Conservation (phyloP, 2,797 vertebrate species). For the Scomberomorus guttatus region DNA sequence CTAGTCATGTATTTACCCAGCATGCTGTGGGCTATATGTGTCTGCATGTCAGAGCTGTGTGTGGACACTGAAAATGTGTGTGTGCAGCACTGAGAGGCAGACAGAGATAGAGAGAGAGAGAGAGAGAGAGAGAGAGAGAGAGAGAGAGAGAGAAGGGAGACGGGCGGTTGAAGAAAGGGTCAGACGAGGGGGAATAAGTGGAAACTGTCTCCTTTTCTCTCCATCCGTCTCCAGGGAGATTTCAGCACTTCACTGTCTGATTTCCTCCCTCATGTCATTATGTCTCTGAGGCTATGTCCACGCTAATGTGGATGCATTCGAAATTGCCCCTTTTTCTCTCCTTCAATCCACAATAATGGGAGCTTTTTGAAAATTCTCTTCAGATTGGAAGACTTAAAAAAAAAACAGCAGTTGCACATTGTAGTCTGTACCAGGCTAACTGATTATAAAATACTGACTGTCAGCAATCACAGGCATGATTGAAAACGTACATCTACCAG, state of each 20-base stretch:
- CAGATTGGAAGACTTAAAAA: not conserved
- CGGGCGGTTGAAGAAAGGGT: slow-evolving; percentile 58
- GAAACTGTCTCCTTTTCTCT: slow-evolving; percentile 49
- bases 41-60: slow-evolving; percentile 36
- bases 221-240: slow-evolving; percentile 49
- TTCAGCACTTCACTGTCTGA: slow-evolving; percentile 55
- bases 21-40: slow-evolving; percentile 52
- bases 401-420: not conserved
- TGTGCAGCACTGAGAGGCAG: slow-evolving; percentile 15
- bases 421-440: not conserved
- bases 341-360: slow-evolving; percentile 25
- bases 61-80: slow-evolving; percentile 16
- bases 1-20: slow-evolving; percentile 31
- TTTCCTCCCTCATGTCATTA: slow-evolving; percentile 41
- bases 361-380: slow-evolving; percentile 17
- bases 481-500: not conserved
- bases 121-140: not conserved
- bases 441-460: not conserved
- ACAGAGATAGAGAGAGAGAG: not conserved
- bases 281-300: slow-evolving; percentile 26
- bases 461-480: not conserved
- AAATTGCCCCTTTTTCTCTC: slow-evolving; percentile 24
- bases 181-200: slow-evolving; percentile 47
- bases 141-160: not conserved
- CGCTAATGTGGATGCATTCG: slow-evolving; percentile 29